Conservation (phyloP, 2,797 vertebrate genomes). For the Mormyrus proboscirostris region DNA sequence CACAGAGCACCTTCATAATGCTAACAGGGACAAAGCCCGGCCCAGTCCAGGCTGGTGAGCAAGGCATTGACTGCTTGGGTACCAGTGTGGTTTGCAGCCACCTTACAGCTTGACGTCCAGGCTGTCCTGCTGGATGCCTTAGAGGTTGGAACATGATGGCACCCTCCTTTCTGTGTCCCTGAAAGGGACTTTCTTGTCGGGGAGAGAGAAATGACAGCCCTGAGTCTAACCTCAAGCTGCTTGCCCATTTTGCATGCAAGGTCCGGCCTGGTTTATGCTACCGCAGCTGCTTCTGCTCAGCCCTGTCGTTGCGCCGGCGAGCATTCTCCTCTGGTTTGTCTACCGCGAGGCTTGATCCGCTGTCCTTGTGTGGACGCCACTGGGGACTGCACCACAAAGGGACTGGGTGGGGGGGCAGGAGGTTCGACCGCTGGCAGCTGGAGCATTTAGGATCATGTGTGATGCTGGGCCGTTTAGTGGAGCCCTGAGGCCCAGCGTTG, state of each 20-base stretch:
- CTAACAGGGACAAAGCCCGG: background rate
- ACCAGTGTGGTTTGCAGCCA: background rate
- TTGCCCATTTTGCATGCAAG: slow-evolving; percentile 26
- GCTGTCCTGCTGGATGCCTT: background rate
- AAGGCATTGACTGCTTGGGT: background rate
- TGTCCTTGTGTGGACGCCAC: background rate
- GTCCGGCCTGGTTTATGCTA: background rate
- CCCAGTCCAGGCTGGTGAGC: background rate
- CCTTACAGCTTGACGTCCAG: background rate
- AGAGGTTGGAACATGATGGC: background rate
- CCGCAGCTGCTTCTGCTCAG: slow-evolving; percentile 13
- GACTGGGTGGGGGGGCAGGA: background rate
- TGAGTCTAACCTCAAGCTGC: slow-evolving; percentile 34
- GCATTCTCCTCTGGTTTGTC: slow-evolving; percentile 15
- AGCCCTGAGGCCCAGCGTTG: background rate
- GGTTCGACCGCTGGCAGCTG: background rate
- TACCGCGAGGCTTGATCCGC: slow-evolving; percentile 22
- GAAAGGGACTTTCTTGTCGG: background rate
- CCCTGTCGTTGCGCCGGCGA: slow-evolving; percentile 23
- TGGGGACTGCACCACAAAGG: background rate
- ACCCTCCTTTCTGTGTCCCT: background rate
- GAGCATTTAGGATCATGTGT: background rate
- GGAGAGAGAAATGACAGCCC: background rate
- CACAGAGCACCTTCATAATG: background rate
- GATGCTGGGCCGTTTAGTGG: background rate